A percentile compares a stretch with the other conserved stretches of the same genome.
Conservation (phyloP, 2,113 vertebrate species). For the Erinaceus europaeus region DNA sequence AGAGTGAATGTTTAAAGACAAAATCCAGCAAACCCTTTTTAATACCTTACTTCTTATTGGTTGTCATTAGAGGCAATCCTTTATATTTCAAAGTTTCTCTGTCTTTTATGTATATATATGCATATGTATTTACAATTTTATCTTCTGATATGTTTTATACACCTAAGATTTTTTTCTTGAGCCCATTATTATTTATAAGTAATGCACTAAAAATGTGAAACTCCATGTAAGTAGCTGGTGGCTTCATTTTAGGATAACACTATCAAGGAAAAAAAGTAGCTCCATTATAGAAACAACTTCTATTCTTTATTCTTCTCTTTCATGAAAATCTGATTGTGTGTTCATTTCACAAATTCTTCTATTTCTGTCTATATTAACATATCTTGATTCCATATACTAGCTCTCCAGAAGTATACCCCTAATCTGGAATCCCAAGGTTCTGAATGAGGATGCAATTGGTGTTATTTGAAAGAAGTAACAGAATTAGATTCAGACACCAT, state of each 20-base stretch:
- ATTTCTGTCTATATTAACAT: not conserved
- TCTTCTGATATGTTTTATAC: not conserved
- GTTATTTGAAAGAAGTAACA: not conserved
- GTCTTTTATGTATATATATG: too few relatives aligned
- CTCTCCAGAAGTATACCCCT: not conserved
- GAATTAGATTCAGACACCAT: not conserved
- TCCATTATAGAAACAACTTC: not conserved
- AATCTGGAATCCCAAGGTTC: not conserved
- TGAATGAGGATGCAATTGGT: not conserved
- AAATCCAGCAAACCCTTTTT: not conserved
- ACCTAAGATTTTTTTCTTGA: not conserved
- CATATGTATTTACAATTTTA: too few relatives aligned
- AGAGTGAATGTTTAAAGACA: not conserved
- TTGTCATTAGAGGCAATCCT: not conserved
- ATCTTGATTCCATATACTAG: not conserved
- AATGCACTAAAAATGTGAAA: not conserved
- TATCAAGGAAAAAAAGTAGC: too few relatives aligned
- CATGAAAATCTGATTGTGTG: not conserved
- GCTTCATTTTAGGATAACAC: not conserved
- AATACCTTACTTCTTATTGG: not conserved
- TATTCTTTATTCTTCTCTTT: not conserved
- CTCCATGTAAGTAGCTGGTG: not conserved
- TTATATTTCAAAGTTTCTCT: not conserved
- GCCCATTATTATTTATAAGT: not conserved
- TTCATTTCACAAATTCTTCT: not conserved